Percentiles rank a stretch among this genome's conserved stretches.
phyloP scores from a whole-genome alignment of 2,113 vertebrate species.

The Verasper variegatus region DNA sequence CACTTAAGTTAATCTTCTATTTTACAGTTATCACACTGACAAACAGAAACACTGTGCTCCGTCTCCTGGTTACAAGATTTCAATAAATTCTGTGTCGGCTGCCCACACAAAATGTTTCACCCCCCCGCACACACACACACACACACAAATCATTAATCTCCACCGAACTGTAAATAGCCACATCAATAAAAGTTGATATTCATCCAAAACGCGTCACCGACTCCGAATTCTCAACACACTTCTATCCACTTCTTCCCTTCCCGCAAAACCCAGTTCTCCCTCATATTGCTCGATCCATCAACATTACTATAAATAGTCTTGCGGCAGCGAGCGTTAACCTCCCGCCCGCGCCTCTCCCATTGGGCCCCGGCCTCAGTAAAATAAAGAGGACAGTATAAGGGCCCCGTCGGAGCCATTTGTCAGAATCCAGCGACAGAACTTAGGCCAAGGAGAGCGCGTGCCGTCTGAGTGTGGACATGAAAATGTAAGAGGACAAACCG shows the following conservation, averaged over 20 bases:
- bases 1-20: constrained; percentile 3
- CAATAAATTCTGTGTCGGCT: constrained; percentile 14
- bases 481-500: no score
- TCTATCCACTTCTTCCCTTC: constrained; percentile 32
- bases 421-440: constrained; percentile 32
- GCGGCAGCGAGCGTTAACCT: constrained; percentile 67
- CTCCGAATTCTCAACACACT: background rate
- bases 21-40: background rate
- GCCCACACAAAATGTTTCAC: constrained; percentile 42
- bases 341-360: constrained; percentile 49
- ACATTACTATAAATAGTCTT: constrained; percentile 78
- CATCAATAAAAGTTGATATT: constrained; percentile 6
- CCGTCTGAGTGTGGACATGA: no score
- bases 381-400: constrained; percentile 67
- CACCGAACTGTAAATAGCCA: constrained; percentile 38
- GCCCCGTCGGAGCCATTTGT: constrained; percentile 56
- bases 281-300: constrained; percentile 56
- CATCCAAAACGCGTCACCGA: constrained; percentile 30
- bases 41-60: constrained; percentile 24
- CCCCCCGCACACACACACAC: constrained; percentile 5
- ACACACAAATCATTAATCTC: constrained; percentile 19
- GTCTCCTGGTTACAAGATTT: constrained; percentile 39
- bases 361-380: constrained; percentile 57
- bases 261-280: constrained; percentile 23
- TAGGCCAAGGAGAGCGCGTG: constrained; percentile 7